These are phyloP conservation scores for Lanius collurio DNA, from an alignment of 2,113 vertebrate genomes.

Conservation along the genomic window DNA sequence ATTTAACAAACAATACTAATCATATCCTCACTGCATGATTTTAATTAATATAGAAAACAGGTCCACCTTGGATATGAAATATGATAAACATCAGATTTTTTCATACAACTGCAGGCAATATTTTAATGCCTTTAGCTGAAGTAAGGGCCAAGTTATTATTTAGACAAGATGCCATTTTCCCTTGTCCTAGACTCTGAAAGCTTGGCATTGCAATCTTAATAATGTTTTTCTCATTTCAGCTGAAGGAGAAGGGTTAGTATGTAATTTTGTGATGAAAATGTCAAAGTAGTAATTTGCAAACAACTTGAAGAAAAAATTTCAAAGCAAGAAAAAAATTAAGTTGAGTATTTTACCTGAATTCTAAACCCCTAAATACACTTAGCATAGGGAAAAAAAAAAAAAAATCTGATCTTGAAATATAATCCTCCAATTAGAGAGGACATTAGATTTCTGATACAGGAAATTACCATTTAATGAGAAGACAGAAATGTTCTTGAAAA, in stretches of 20 bases:
- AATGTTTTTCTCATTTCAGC: background rate
- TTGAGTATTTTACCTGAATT: background rate
- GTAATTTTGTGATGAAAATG: background rate
- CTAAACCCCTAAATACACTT: background rate
- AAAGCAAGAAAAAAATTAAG: background rate
- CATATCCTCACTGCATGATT: background rate
- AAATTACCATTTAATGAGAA: constrained; percentile 28
- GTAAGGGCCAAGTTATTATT: background rate
- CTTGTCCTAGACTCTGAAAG: background rate
- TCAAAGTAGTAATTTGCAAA: constrained; percentile 2
- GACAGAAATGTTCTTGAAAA: constrained; percentile 26
- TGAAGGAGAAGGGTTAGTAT: background rate
- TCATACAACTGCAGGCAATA: background rate
- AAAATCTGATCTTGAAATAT: constrained; percentile 1
- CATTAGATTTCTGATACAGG: background rate
- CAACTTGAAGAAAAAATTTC: background rate
- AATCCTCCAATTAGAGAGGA: background rate
- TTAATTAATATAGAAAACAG: background rate
- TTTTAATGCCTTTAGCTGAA: background rate
- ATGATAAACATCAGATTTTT: background rate
- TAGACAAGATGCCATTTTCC: background rate
- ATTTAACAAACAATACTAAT: background rate
- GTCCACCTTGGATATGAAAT: background rate
- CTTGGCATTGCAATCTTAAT: background rate
- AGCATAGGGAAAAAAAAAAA: background rate